These are phyloP conservation scores for Sebastes vulpes DNA, from an alignment of 2,797 vertebrate genomes.

Conservation along the genomic window DNA sequence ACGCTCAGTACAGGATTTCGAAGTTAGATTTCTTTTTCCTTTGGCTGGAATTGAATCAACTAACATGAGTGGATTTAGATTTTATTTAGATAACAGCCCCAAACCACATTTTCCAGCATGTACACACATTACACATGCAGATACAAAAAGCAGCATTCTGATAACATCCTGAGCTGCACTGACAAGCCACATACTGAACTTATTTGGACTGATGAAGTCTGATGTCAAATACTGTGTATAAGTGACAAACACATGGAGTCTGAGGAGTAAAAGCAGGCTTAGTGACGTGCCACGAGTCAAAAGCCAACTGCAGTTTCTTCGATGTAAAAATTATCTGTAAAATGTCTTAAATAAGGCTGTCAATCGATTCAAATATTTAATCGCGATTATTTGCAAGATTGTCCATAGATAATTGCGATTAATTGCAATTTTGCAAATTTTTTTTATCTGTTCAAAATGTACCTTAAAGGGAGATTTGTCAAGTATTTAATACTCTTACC, in stretches of 20 bases:
- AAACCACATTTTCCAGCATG: neutral
- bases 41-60: slow-evolving; percentile 4
- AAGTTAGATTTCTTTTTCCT: neutral
- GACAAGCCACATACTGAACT: neutral
- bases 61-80: slow-evolving; percentile 29
- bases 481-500: no score
- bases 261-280: neutral
- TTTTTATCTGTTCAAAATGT: no score
- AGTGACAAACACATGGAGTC: neutral
- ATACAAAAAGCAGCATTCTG: neutral
- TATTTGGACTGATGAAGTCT: neutral
- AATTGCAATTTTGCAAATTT: no score
- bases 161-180: slow-evolving; percentile 3
- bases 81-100: slow-evolving; percentile 26
- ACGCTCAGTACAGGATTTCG: neutral
- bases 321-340: no score
- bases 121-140: slow-evolving; percentile 11
- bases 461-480: no score
- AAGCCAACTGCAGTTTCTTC: no score
- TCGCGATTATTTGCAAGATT: no score
- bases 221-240: neutral
- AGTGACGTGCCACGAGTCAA: no score
- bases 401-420: no score
- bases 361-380: no score
- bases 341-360: no score